Conservation (phyloP, 2,797 vertebrate species). For the Molossus molossus region DNA sequence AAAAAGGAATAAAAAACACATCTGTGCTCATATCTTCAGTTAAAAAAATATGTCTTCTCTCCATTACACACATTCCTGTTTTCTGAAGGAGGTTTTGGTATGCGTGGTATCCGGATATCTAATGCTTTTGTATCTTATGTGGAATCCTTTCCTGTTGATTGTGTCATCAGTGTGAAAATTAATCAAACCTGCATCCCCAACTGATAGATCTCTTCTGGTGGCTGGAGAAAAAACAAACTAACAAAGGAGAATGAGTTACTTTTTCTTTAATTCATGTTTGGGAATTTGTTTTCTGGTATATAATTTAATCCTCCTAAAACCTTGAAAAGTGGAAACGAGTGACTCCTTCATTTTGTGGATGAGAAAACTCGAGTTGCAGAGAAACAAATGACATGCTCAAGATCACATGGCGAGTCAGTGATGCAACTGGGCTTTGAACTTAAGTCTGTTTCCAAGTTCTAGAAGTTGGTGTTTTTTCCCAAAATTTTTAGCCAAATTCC, state of each 20-base stretch:
- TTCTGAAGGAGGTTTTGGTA: constrained; percentile 87
- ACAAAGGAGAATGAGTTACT: constrained; percentile 30
- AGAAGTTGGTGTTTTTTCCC: not conserved
- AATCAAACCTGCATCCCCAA: constrained; percentile 95
- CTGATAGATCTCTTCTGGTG: constrained; percentile 96
- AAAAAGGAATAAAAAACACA: no score
- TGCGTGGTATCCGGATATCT: constrained; percentile 95
- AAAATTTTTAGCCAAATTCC: not conserved
- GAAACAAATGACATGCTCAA: not conserved
- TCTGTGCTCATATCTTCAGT: constrained; percentile 87
- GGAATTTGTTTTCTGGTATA: not conserved
- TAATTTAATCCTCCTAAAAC: not conserved
- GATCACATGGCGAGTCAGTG: not conserved
- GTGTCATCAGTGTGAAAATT: constrained; percentile 99
- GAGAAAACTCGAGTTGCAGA: not conserved
- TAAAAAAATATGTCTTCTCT: constrained; percentile 78
- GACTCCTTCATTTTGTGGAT: constrained; percentile 12
- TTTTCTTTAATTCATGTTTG: not conserved
- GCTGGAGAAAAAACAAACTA: constrained; percentile 90
- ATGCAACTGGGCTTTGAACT: not conserved
- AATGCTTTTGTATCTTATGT: constrained; percentile 98
- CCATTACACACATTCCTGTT: constrained; percentile 29
- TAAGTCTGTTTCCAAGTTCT: not conserved
- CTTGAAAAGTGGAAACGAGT: not conserved
- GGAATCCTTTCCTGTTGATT: constrained; percentile 99